Percentiles rank a stretch among this genome's conserved stretches.
Evolutionary conservation across 1,140 invertebrate species (phyloP).

Genomic region (Drosophila ohnishii): DNA sequence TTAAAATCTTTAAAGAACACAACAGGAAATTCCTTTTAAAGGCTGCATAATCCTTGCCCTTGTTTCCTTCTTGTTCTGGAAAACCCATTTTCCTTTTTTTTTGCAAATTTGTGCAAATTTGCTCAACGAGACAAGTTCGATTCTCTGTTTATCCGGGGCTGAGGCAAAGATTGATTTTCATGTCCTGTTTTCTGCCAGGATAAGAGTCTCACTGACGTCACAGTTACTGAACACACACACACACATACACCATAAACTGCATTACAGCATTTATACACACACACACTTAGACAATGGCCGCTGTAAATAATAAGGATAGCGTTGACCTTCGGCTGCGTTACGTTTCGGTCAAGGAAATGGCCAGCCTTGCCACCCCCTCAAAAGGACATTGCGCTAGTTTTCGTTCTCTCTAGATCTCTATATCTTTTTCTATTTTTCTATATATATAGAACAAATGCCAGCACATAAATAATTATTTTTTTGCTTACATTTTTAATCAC

Average conservation of each 20-base stretch:
- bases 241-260: conserved; percentile 12
- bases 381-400: conserved; percentile 76
- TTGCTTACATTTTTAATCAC: conserved; percentile 59
- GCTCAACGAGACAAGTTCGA: conserved; percentile 35
- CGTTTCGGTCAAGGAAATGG: conserved; percentile 79
- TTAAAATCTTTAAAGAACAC: not conserved
- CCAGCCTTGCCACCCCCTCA: conserved; percentile 21
- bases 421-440: not conserved
- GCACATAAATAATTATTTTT: conserved; percentile 37
- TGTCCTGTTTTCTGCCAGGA: conserved; percentile 33
- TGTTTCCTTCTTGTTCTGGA: not conserved
- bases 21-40: not conserved
- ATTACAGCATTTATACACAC: conserved; percentile 55
- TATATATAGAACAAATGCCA: conserved; percentile 8
- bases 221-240: conserved; percentile 13
- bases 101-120: conserved; percentile 33
- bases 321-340: conserved; percentile 70
- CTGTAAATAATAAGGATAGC: conserved; percentile 65
- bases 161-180: conserved; percentile 36
- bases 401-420: not conserved
- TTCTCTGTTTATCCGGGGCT: conserved; percentile 9
- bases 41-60: not conserved
- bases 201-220: conserved; percentile 72
- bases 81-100: conserved; percentile 27
- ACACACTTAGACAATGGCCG: conserved; percentile 59